Base-by-base conservation (phyloP, 2,113 vertebrate species). In the Chrysochloris asiatica region DNA sequence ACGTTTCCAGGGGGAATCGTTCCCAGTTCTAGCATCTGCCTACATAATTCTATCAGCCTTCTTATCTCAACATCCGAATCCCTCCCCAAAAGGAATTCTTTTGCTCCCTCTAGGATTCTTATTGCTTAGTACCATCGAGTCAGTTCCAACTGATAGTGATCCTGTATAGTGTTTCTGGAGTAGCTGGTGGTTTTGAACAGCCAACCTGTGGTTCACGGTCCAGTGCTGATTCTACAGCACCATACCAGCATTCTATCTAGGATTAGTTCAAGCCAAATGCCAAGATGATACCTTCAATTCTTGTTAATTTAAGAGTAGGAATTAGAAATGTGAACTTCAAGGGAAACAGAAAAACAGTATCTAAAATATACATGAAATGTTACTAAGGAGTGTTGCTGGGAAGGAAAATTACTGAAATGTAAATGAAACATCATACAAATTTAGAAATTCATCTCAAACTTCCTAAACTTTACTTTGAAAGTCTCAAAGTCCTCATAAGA, bases 391-490 rank as follows among this genome's bases (percentile, higher is more conserved):
- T n/a, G n/a, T n/a, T n/a, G 30, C 41, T 24, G 67, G 16, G 90
- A 92, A 33, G 67, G 67, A 92, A 88, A 85, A 95, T 96, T 93
- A 95, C 43, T 72, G 91, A 90, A 97, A 96, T 87, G 78, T 82
- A 95, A 96, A 86, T 47, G 82, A 95, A 96, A 96, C 63, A 96
- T 87, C 75, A 77, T 88, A 85, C 84, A 92, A 90, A 67, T 93
- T 97, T 93, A 93, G 84, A 80, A 97, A 97, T 96, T 93, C 95
- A 94, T 87, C 38, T 2, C 93, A 95, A 97, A 96, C 93, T 95
- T 95, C 94, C 52, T 59, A 3, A 91, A 91, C 91, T 97, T 97
- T 95, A 94, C 91, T 97, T 93, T 73, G 77, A 97, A 97, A 96
- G 88, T 94, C 87, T 89, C 90, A 95, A 75, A 95, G 93, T 80